A percentile compares a stretch with the other conserved stretches of the same genome.
phyloP scores from a whole-genome alignment of 1,140 invertebrate genomes.

The Teleogryllus occipitalis region DNA sequence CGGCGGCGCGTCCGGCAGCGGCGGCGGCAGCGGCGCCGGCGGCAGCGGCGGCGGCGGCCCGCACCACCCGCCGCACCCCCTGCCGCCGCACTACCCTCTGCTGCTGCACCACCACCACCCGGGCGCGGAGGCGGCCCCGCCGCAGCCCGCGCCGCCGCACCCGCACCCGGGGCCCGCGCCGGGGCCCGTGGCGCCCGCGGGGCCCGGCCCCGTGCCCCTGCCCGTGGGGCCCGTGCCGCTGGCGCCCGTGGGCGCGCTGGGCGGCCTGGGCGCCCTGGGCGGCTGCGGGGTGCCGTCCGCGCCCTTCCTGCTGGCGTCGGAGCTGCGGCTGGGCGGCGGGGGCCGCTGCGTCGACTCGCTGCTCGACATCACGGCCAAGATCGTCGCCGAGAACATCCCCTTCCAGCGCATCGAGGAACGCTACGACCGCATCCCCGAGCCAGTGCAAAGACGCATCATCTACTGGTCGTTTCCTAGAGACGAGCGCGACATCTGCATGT shows the following conservation, averaged over 20 bases:
- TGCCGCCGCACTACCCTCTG: neutral
- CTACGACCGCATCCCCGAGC: constrained; percentile 78
- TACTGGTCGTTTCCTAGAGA: constrained; percentile 83
- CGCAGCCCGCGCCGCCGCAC: constrained; percentile 13
- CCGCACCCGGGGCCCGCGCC: neutral
- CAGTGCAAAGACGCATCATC: constrained; percentile 76
- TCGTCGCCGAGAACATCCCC: constrained; percentile 73
- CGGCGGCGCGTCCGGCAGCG: constrained; percentile 16
- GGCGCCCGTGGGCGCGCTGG: neutral
- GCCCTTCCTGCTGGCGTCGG: neutral
- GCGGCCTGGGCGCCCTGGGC: neutral
- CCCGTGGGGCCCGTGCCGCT: neutral
- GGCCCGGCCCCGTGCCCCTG: neutral
- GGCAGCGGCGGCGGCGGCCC: neutral
- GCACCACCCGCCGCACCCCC: neutral
- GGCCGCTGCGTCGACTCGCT: constrained; percentile 50
- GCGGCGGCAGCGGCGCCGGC: constrained; percentile 1
- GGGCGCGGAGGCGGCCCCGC: constrained; percentile 10
- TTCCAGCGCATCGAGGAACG: constrained; percentile 80
- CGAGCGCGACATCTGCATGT: constrained; percentile 82
- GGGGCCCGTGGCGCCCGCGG: neutral
- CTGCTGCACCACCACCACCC: neutral
- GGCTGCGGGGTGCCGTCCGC: too few relatives aligned
- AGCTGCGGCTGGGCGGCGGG: neutral
- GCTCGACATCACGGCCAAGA: constrained; percentile 72